Base-by-base conservation (phyloP, 1,140 invertebrate species). In the Neodiprion lecontei region DNA sequence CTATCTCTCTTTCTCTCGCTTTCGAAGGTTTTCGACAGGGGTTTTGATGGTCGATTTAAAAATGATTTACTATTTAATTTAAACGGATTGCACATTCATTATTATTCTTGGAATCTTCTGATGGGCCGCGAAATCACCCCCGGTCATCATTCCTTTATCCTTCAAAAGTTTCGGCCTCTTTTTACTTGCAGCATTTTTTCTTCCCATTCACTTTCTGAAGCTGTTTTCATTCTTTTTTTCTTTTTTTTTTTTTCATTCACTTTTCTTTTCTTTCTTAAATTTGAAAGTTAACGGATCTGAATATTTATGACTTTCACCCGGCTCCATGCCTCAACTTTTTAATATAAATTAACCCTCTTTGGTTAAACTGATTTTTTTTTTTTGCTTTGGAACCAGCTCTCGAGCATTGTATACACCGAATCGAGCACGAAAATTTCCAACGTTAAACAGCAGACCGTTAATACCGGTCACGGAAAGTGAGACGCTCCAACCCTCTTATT, bases 321-420 rank as follows among this genome's bases (percentile, higher is more conserved):
- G 53, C 9, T 61, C 28, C 28, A 5, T 40, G 28, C 5, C 5
- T 40, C 11, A 61, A 61, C 53, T 61, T 61, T 61, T 17, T 61
- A 9, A 61, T 61, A 61, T 61, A 61, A 7, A 61, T 61, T 61
- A 61, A 8, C 53, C 53, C 53, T 17, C 53, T 40, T 40, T 40
- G 53, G 53, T 61, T 12, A 61, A 61, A 61, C 53, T 61, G 53
- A 61, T 61, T 61, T 61, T 61, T 61, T 61, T n/a, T 53, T 53
- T 21, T 21, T 21, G 17, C 17, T 21, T 40, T 5, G 28, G 5
- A 40, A 40, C 28, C 28, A 40, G 28, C 5, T 40, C 28, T 40
- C 28, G 28, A 40, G 28, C 2, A 40, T 40, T 40, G 28, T 3
- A 3, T 40, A 40, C 28, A 40, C 28, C 28, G 28, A 40, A 40